These are phyloP conservation scores for Sebastes iracundus DNA, from an alignment of 2,797 vertebrate genomes.

Conservation along the genomic window DNA sequence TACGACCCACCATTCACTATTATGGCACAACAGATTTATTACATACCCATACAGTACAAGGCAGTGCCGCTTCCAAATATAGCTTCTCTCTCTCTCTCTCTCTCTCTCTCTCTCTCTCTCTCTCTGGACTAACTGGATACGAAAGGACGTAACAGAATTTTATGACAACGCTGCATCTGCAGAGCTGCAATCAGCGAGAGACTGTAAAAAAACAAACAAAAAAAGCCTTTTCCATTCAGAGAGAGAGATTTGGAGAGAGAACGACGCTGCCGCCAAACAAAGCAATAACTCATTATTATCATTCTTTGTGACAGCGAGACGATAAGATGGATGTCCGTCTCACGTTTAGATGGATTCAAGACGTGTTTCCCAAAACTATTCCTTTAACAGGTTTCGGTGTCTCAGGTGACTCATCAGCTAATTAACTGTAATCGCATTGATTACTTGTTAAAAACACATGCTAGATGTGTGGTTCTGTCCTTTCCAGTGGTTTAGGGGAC, in stretches of 20 bases:
- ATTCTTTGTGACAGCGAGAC: background rate
- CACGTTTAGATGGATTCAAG: background rate
- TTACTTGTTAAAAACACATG: background rate
- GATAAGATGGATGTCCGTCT: background rate
- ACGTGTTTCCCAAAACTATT: background rate
- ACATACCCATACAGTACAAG: constrained; percentile 67
- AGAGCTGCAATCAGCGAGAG: background rate
- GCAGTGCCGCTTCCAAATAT: constrained; percentile 73
- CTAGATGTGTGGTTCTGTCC: background rate
- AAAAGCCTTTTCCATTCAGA: background rate
- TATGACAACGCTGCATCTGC: constrained; percentile 25
- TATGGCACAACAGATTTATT: constrained; percentile 76
- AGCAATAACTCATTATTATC: background rate
- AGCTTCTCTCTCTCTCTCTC: constrained; percentile 58
- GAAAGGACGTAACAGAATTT: constrained; percentile 35
- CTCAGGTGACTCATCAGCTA: constrained; percentile 5
- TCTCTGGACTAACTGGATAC: background rate
- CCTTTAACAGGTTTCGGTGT: background rate
- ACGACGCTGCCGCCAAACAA: background rate
- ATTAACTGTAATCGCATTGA: background rate
- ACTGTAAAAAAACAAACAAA: background rate
- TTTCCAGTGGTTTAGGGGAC: background rate
- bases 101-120: constrained; percentile 8
- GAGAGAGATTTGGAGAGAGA: background rate
- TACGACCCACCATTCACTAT: constrained; percentile 55